Evolutionary conservation across 2,888 invertebrate genomes (phyloP).

Genomic region (Lamellibrachia columna): DNA sequence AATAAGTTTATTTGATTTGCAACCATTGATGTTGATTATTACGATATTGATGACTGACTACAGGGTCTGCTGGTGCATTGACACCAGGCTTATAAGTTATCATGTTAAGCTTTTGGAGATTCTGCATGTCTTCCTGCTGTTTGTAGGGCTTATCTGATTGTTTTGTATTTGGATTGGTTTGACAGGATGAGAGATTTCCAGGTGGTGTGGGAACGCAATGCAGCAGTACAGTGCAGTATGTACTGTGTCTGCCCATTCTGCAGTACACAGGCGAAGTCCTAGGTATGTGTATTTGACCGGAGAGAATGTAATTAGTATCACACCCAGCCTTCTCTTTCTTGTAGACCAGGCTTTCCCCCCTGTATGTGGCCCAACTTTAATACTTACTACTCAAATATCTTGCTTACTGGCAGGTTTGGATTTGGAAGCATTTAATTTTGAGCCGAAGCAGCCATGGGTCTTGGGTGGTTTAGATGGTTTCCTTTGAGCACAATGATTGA

Average conservation of each 20-base stretch:
- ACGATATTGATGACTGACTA: too few species aligned
- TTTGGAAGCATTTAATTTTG: too few species aligned
- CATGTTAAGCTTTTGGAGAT: conserved; percentile 29
- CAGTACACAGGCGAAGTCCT: conserved; percentile 74
- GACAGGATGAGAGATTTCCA: conserved; percentile 69
- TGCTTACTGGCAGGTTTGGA: too few species aligned
- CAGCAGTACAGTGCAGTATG: conserved; percentile 53
- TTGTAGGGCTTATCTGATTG: not conserved
- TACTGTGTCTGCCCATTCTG: conserved; percentile 72
- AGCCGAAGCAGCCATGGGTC: too few species aligned
- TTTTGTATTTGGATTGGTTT: conserved; percentile 21
- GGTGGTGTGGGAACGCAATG: conserved; percentile 63
- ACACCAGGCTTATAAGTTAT: not conserved
- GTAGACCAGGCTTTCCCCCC: too few species aligned
- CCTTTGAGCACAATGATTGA: too few species aligned
- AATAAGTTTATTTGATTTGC: not conserved
- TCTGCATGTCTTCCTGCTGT: not conserved
- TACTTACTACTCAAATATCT: too few species aligned
- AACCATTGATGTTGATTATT: too few species aligned
- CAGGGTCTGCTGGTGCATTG: not conserved
- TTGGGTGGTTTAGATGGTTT: too few species aligned
- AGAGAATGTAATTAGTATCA: not conserved
- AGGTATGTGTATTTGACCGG: conserved; percentile 49
- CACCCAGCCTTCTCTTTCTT: not conserved
- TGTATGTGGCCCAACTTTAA: too few species aligned